Conservation (phyloP, 2,797 vertebrate species). For the Enteromius argenteus region DNA sequence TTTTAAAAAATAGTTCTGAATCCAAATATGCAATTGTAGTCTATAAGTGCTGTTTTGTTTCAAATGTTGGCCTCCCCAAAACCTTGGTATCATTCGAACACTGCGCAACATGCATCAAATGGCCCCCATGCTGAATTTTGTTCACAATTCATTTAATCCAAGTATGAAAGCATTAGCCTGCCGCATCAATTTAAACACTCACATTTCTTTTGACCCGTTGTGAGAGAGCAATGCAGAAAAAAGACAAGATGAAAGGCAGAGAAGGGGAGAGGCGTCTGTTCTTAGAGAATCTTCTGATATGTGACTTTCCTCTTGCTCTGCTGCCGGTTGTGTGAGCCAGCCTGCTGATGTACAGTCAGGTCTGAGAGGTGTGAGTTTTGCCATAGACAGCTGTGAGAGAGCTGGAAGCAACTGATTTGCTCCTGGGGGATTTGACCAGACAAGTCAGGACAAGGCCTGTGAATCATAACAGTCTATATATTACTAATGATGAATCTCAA, state of each 20-base stretch:
- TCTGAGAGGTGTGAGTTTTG: constrained; percentile 38
- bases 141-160: constrained; percentile 34
- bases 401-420: constrained; percentile 32
- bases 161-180: constrained; percentile 24
- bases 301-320: constrained; percentile 43
- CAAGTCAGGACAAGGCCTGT: constrained; percentile 26
- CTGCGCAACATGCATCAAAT: constrained; percentile 17
- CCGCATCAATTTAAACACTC: constrained; percentile 49
- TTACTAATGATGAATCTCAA: constrained; percentile 44
- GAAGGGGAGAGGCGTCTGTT: background rate
- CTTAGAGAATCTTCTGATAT: constrained; percentile 24
- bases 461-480: constrained; percentile 37
- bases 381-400: constrained; percentile 38
- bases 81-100: background rate
- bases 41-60: background rate
- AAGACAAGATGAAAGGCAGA: constrained; percentile 2
- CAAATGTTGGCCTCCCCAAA: background rate
- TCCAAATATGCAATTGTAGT: background rate
- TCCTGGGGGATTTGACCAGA: constrained; percentile 39
- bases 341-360: constrained; percentile 34
- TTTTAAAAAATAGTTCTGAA: background rate
- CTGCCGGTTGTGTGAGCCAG: constrained; percentile 46
- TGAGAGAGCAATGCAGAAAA: constrained; percentile 3
- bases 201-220: constrained; percentile 29
- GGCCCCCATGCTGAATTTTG: constrained; percentile 22